Evolutionary conservation across 2,888 invertebrate species (phyloP), one percentile per base, ranked within the genome.

Genomic region (Elysia crispata): DNA sequence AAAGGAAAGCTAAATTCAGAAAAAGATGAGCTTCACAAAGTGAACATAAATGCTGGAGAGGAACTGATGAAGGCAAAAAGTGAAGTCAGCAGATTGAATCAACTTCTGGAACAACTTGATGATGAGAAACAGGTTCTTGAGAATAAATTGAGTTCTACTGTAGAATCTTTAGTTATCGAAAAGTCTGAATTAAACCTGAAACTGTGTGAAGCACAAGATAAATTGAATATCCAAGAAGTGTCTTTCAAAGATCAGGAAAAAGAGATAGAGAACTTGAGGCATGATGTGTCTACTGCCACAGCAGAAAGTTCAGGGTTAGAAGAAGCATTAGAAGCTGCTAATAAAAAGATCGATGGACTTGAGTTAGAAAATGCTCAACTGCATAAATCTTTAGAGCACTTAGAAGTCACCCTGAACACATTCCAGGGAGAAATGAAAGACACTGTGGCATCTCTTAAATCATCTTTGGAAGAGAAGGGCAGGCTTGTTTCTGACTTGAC

Each of bases 281-380:
- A 1, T 8, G 60, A 72, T 33, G 20, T 78, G 72, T 64, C 60
- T 23, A 15, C 72, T 54, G 60, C 78, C 23, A 41, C 20, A 30
- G 72, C 78, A 64, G 78, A 78, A 50, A 78, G 30, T 72, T 25
- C 50, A 28, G 78, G 78, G 28, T 78, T 62, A 62, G 78, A 78
- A 28, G 78, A 78, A 64, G 78, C 78, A 15, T 70, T 78, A 41
- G 78, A 78, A 23, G 78, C 78, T 49, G 78, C 78, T 6, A 78
- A 78, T 30, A 78, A 78, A 31, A 78, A 72, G 57, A 73, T 78
- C 13, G 49, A 25, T 30, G 62, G 11, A n/a, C 41, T 78, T 49
- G 78, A 78, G 20, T 41, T 60, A 23, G 72, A 78, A 8, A 78
- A 78, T 64, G 31, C 25, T n/a, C 79, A 74, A 30, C 64, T 74